Evolutionary conservation across 2,797 vertebrate species (phyloP), one percentile per base, ranked within the genome.

Genomic region (Coccyzus lansbergi): DNA sequence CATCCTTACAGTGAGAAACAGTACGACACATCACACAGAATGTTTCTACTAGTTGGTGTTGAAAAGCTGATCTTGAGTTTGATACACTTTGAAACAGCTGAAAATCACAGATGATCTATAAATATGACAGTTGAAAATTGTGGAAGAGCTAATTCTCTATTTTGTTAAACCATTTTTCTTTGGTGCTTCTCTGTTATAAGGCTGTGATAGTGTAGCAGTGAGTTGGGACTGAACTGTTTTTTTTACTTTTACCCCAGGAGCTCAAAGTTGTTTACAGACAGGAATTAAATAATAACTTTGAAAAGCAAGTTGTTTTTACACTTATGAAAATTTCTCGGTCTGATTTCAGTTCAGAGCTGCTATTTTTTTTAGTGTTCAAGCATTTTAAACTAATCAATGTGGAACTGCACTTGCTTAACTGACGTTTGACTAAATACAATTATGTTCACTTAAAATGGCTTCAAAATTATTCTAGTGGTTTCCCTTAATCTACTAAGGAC

Each of bases 81-180:
- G 55, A 49, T 88, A 84, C 24, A 15, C 74, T 74, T 92, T 26
- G 72, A 88, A 90, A 80, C 81, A 95, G 74, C 83, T 93, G 87
- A 94, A 95, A 92, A 77, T 94, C 93, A 91, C 65, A 91, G 88
- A 91, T 90, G 69, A 88, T 94, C 80, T 72, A 59, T 82, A 94
- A 95, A 92, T 90, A 69, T 56, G 88, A 69, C 72, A 92, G 48
- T 46, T 91, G 56, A 79, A 93, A 88, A 90, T 67, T 79, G 52
- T 74, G 55, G 80, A 79, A 88, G 65, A 90, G 59, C 55, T 94
- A 67, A 92, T 94, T 92, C 59, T 93, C 67, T 72, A 31, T 77
- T 88, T 85, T 81, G 85, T n/a, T 92, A 76, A 89, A 53, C 76
- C 82, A 52, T 79, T 88, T 93, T 83, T 89, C 76, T 76, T 82